A percentile compares a stretch with the other conserved stretches of the same genome.
phyloP scores from a whole-genome alignment of 2,888 invertebrate genomes.

The Rhopalosiphum nymphaeae region DNA sequence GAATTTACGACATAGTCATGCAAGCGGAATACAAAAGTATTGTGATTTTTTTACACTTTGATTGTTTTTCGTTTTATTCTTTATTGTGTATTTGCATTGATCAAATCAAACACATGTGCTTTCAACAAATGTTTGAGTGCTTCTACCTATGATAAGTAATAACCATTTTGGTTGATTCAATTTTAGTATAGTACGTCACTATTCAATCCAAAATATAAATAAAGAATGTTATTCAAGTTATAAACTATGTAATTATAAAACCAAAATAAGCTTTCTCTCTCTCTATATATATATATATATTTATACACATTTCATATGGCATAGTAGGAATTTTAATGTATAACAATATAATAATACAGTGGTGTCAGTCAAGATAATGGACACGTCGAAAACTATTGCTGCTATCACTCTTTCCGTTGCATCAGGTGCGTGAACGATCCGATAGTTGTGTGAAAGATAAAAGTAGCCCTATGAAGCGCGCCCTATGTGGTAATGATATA shows the following conservation, averaged over 20 bases:
- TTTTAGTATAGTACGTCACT: not conserved
- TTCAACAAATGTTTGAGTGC: not conserved
- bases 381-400: too few species aligned
- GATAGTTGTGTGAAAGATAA: too few species aligned
- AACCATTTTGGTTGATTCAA: not conserved
- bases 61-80: slow-evolving; percentile 7
- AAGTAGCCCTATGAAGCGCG: too few species aligned
- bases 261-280: not conserved
- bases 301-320: not conserved
- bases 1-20: not conserved
- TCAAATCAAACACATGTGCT: not conserved
- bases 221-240: not conserved
- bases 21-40: not conserved
- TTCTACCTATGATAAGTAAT: not conserved
- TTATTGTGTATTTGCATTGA: not conserved
- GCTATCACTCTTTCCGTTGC: too few species aligned
- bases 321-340: not conserved
- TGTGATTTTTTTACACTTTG: not conserved
- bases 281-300: not conserved
- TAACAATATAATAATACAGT: not conserved
- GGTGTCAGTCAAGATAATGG: too few species aligned
- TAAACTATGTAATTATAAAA: not conserved
- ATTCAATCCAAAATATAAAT: not conserved
- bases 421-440: too few species aligned
- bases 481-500: too few species aligned